Base-by-base conservation (phyloP, 2,888 invertebrate genomes). In the Colletes collaris region DNA sequence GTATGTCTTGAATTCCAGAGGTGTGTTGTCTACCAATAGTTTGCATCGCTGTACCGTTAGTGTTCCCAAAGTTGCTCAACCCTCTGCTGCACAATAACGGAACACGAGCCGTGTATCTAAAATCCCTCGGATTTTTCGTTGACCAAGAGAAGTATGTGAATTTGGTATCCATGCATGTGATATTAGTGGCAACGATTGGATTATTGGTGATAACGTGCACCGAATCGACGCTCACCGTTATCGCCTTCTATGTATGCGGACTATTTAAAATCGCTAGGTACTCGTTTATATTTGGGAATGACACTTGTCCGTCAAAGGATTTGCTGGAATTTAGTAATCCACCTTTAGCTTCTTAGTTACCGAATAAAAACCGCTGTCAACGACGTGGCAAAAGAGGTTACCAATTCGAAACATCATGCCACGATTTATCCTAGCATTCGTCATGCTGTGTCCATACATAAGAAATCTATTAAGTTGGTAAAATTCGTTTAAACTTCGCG, bases 251-350 rank as follows among this genome's bases (percentile, higher is more conserved):
- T 0, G 5, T 46, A 0, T 53, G 52, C 16, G 44, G n/a, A 46
- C 0, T 63, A 16, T 70, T 70, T 27, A 27, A 53, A 0, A 55
- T 67, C 2, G 4, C 49, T 4, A 49, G 58, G 67, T 67, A 49
- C 16, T 16, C 16, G 40, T 6, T 40, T 7, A 10, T 44, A 8
- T n/a, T 35, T 35, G 6, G n/a, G 0, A 19, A 55, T 40, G 6
- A 7, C 7, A 40, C 40, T 59, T 10, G 0, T 59, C 27, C 27
- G 2, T 2, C 27, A 27, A 27, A 27, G 2, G 27, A 27, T 27
- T 27, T 11, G 16, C 44, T 1, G 44, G 10, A 10, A 46, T 46
- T 46, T 46, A 46, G 44, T 46, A 8, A 46, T 46, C 2, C 3
- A 3, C 8, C 10, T 46, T 46, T 8, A 46, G 0, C 10, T 8